Evolutionary conservation across 2,888 invertebrate genomes (phyloP).

Genomic region (Ceriagrion tenellum): DNA sequence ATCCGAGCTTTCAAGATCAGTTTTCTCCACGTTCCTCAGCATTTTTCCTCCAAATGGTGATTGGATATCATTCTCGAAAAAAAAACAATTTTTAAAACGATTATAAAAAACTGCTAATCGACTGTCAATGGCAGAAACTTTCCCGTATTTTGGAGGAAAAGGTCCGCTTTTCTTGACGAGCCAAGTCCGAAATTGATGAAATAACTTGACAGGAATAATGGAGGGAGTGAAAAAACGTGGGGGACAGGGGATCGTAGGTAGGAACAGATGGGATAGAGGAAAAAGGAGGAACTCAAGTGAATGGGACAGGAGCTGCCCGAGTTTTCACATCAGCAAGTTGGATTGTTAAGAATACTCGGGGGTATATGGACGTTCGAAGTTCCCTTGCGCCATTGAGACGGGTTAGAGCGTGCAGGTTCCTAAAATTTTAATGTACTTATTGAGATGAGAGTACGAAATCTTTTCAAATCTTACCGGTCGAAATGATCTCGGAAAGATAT

Average conservation of each 20-base stretch:
- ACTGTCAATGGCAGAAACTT: conserved; percentile 10
- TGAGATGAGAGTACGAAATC: too few relatives aligned
- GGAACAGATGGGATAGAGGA: neutral
- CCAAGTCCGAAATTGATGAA: conserved; percentile 8
- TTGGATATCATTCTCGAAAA: neutral
- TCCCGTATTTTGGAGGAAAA: neutral
- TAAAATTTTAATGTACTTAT: too few relatives aligned
- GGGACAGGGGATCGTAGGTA: neutral
- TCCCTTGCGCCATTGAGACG: too few relatives aligned
- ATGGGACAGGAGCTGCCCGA: neutral
- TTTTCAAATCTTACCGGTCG: too few relatives aligned
- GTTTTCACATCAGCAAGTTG: neutral
- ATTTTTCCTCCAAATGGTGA: neutral
- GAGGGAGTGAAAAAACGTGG: neutral
- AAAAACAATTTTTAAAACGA: neutral
- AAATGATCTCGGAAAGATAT: too few relatives aligned
- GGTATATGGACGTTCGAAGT: neutral
- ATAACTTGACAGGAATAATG: neutral
- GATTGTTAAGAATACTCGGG: neutral
- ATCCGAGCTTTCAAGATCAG: neutral
- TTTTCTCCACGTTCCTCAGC: neutral
- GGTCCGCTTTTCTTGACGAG: neutral
- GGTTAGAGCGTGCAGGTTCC: too few relatives aligned
- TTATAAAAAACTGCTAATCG: neutral
- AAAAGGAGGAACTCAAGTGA: neutral